Base-by-base conservation (phyloP, 2,113 vertebrate genomes). In the Syrrhaptes paradoxus region DNA sequence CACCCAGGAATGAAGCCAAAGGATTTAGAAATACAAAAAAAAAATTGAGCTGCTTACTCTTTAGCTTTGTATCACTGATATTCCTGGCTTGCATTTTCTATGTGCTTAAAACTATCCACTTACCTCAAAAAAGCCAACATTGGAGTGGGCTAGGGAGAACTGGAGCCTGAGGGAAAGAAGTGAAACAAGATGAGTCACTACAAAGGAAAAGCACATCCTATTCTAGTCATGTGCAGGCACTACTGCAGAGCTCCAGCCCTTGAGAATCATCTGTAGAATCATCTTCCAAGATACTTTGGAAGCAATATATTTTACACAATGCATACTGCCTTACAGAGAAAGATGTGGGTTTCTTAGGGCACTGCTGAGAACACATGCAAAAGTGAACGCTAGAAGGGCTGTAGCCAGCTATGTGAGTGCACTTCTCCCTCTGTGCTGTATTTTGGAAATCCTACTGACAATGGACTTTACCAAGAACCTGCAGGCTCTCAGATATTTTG, bases 51-150 rank as follows among this genome's bases (percentile, higher is more conserved):
- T 75, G 79, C 34, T 75, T 83, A 31, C 19, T 55, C 31, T 59
- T 67, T 25, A 85, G 32, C 22, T 19, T 89, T 52, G 32, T 65
- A 81, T n/a, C 57, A 72, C 43, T 6, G 20, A 57, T 52, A 77
- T 58, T 48, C 36, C 52, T 43, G 24, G 14, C 62, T 84, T 94
- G 43, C 43, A 34, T 82, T 81, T 73, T 29, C 16, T 67, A 7
- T 41, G 6, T 48, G 51, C 65, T 90, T 52, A 71, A 90, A 90
- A 83, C 43, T 77, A 65, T 31, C 38, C 4, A 3, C 92, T 85
- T 97, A 98, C 97, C 97, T 98, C 97, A 2, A 97, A 97, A 75
- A 95, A 95, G 19, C 92, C 95, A 68, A 76, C 95, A n/a, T 51
- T 97, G 80, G 97, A 97, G 36, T 97, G 92, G 26, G 93, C 95